Conservation (phyloP, 2,113 vertebrate species). For the Rhombomys opimus region DNA sequence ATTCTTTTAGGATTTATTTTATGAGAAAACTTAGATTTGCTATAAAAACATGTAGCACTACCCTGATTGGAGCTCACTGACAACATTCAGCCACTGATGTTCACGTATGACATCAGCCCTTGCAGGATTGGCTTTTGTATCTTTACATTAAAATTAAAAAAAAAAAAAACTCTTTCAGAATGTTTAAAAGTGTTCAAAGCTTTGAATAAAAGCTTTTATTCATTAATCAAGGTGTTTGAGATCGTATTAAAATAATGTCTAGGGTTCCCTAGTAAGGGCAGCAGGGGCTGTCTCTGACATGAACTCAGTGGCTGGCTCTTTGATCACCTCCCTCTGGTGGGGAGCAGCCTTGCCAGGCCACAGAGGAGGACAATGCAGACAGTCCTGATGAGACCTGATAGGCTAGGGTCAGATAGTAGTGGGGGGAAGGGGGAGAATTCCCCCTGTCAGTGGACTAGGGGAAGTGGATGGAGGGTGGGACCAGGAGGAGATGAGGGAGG, state of each 20-base stretch:
- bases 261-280: neutral
- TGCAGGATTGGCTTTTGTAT: constrained; percentile 87
- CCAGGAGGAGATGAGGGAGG: no score
- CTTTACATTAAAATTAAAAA: constrained; percentile 87
- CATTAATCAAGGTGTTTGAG: constrained; percentile 91
- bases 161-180: constrained; percentile 58
- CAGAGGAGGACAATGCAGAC: no score
- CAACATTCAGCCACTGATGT: constrained; percentile 77
- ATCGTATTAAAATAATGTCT: constrained; percentile 91
- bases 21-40: constrained; percentile 63
- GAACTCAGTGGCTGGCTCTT: no score
- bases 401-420: no score
- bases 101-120: constrained; percentile 81
- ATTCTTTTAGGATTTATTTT: constrained; percentile 46
- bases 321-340: no score
- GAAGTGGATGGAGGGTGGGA: no score
- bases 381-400: no score
- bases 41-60: constrained; percentile 44
- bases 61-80: constrained; percentile 71
- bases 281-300: no score
- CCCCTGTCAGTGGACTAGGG: no score
- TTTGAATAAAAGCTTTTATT: constrained; percentile 86
- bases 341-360: no score
- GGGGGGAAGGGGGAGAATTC: no score
- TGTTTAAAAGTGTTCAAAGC: constrained; percentile 83